A percentile compares a stretch with the other conserved stretches of the same genome.
phyloP scores from a whole-genome alignment of 2,113 vertebrate genomes.

The Halichoeres trimaculatus region DNA sequence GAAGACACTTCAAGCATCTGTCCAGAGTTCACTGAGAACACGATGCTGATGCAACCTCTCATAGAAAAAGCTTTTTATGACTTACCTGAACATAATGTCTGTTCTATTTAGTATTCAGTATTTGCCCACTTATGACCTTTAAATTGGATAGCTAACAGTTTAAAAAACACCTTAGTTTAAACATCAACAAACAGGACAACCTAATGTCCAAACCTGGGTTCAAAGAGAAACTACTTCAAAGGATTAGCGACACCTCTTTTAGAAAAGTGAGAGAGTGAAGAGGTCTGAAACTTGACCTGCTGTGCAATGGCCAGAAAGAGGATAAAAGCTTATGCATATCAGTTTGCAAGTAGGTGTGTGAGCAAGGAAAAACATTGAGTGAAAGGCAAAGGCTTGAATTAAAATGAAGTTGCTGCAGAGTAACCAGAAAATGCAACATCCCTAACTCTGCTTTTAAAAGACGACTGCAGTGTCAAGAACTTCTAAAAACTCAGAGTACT shows the following conservation, averaged over 20 bases:
- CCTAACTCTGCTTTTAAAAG: conserved; percentile 9
- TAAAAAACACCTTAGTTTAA: not conserved
- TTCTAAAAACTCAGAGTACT: conserved; percentile 4
- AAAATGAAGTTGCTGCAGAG: not conserved
- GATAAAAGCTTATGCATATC: conserved; percentile 26
- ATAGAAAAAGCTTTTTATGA: not conserved
- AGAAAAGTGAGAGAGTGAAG: conserved; percentile 35
- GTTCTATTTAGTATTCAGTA: not conserved
- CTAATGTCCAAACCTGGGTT: not conserved
- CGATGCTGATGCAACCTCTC: not conserved
- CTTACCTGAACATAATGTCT: not conserved
- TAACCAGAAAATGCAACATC: conserved; percentile 6
- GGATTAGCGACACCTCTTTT: conserved; percentile 33
- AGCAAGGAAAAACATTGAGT: not conserved
- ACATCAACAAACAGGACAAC: not conserved
- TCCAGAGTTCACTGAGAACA: not conserved
- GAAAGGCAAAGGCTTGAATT: conserved; percentile 1
- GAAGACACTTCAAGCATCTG: not conserved
- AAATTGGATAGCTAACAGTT: not conserved
- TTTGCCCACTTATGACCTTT: not conserved
- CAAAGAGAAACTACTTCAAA: conserved; percentile 8
- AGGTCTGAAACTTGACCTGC: conserved; percentile 46
- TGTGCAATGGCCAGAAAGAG: not conserved
- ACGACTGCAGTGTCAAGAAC: conserved; percentile 13
- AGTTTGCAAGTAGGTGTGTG: conserved; percentile 44